phyloP scores from a whole-genome alignment of 1,140 invertebrate species.

The Maniola jurtina region DNA sequence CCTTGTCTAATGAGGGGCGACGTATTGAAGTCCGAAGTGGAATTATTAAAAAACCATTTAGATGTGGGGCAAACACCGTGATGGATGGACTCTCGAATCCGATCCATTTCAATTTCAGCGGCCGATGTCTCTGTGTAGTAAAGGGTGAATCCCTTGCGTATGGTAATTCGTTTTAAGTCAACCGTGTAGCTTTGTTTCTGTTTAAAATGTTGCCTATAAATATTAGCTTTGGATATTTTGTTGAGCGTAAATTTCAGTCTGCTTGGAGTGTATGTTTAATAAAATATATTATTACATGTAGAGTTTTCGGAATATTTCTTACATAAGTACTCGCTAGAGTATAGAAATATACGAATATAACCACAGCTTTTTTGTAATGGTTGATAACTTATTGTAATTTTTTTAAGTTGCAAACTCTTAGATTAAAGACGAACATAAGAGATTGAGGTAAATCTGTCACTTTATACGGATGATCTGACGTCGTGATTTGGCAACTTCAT shows the following conservation, averaged over 20 bases:
- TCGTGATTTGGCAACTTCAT: no score
- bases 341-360: no score
- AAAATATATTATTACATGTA: no score
- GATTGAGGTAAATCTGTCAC: no score
- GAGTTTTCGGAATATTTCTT: no score
- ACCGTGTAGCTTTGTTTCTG: constrained; percentile 40
- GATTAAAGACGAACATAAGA: no score
- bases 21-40: constrained; percentile 57
- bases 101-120: constrained; percentile 75
- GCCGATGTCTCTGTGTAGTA: constrained; percentile 61
- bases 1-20: constrained; percentile 61
- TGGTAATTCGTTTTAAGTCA: constrained; percentile 60
- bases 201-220: constrained; percentile 34
- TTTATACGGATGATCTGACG: no score
- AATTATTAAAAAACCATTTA: constrained; percentile 78
- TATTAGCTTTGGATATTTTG: constrained; percentile 18
- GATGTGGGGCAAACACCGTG: constrained; percentile 64
- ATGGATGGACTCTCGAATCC: constrained; percentile 73
- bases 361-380: no score
- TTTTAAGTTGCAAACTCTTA: no score
- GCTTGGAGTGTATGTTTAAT: neutral
- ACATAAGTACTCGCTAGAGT: no score
- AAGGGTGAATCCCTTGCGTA: constrained; percentile 67
- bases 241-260: neutral
- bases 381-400: no score